Evolutionary conservation across 2,888 invertebrate genomes (phyloP).

Genomic region (Brenthis daphne): DNA sequence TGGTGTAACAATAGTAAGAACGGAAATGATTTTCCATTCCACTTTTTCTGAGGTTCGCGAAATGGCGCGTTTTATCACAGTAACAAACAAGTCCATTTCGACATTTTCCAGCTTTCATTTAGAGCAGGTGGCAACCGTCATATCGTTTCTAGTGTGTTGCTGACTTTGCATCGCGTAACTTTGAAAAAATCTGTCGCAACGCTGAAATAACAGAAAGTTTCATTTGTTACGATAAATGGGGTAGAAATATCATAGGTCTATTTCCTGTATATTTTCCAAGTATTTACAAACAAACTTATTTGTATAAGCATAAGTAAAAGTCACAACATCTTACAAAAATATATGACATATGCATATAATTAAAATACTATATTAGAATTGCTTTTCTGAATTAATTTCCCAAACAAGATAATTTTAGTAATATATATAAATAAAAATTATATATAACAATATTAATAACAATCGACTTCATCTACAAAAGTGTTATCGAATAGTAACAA

Average conservation of each 20-base stretch:
- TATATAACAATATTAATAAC: neutral
- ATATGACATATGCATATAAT: neutral
- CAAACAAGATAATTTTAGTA: too few relatives aligned
- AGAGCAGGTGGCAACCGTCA: conserved; percentile 44
- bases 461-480: conserved; percentile 1
- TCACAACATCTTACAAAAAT: neutral
- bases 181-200: conserved; percentile 40
- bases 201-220: conserved; percentile 35
- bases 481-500: conserved; percentile 15
- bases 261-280: conserved; percentile 15
- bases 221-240: conserved; percentile 29
- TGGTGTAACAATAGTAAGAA: conserved; percentile 55
- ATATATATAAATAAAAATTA: too few relatives aligned
- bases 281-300: conserved; percentile 19
- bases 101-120: conserved; percentile 44
- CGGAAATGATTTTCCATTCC: conserved; percentile 65
- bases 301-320: conserved; percentile 10
- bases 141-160: conserved; percentile 43
- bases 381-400: too few relatives aligned
- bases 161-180: conserved; percentile 39
- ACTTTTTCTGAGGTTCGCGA: conserved; percentile 49
- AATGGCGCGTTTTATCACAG: conserved; percentile 44
- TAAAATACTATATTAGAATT: too few relatives aligned
- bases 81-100: conserved; percentile 45
- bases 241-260: conserved; percentile 24